phyloP scores from a whole-genome alignment of 2,888 invertebrate species.

The Patella depressa region DNA sequence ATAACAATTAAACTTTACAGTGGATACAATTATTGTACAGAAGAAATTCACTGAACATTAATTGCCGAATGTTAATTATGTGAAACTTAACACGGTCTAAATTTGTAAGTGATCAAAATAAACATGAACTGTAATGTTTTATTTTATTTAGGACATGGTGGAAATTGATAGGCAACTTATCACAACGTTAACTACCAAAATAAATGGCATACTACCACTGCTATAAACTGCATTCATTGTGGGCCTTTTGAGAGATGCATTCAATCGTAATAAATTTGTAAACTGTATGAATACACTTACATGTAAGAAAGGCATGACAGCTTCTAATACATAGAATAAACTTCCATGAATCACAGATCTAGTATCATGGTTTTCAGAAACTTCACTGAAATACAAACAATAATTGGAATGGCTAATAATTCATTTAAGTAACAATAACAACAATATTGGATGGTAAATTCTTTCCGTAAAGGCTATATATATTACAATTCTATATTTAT shows the following conservation, averaged over 20 bases:
- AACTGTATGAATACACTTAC: slow-evolving; percentile 37
- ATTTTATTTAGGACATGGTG: too few species aligned
- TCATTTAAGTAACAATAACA: too few species aligned
- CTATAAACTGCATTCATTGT: neutral
- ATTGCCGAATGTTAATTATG: too few species aligned
- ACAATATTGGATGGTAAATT: too few species aligned
- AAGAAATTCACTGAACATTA: too few species aligned
- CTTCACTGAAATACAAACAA: slow-evolving; percentile 45
- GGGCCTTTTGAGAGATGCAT: neutral
- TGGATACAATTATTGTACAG: too few species aligned
- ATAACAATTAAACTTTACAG: neutral
- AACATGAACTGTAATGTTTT: too few species aligned
- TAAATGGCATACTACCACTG: neutral
- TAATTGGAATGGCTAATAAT: too few species aligned
- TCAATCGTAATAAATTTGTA: neutral
- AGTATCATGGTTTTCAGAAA: slow-evolving; percentile 52
- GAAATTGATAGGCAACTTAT: too few species aligned
- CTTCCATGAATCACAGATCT: slow-evolving; percentile 60
- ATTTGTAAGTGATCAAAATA: too few species aligned
- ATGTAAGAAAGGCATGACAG: slow-evolving; percentile 66
- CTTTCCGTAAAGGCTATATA: neutral
- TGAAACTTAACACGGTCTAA: too few species aligned
- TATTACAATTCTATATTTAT: neutral
- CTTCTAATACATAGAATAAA: slow-evolving; percentile 67
- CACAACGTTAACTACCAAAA: neutral